A percentile compares a stretch with the other conserved stretches of the same genome.
phyloP scores from a whole-genome alignment of 2,113 vertebrate genomes.

The Apeltes quadracus region DNA sequence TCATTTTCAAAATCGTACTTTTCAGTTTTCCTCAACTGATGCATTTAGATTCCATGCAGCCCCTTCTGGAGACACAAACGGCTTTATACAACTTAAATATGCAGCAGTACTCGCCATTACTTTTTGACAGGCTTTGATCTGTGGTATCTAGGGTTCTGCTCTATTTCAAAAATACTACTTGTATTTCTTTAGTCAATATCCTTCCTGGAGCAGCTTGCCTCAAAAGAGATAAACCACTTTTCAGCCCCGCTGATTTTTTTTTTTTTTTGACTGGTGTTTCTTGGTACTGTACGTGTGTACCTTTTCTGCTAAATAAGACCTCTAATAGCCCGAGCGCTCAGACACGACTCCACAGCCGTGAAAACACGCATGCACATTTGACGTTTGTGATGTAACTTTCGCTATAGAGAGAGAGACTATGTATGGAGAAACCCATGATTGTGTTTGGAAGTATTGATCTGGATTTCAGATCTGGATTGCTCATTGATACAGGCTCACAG shows the following conservation, averaged over 20 bases:
- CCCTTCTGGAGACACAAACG: not conserved
- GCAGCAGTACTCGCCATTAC: not conserved
- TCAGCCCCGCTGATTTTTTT: not conserved
- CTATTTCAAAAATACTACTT: not conserved
- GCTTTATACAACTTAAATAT: not conserved
- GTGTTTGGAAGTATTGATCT: conserved; percentile 39
- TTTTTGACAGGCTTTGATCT: conserved; percentile 14
- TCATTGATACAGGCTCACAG: conserved; percentile 14
- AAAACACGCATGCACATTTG: conserved; percentile 11
- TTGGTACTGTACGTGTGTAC: not conserved
- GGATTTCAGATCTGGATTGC: conserved; percentile 37
- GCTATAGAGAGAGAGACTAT: conserved; percentile 10
- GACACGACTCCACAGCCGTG: conserved; percentile 24
- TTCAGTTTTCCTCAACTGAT: not conserved
- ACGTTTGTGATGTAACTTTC: conserved; percentile 17
- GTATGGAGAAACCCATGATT: not conserved
- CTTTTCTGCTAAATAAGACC: conserved; percentile 9
- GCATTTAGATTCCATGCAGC: not conserved
- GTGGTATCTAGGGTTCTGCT: not conserved
- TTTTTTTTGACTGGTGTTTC: not conserved
- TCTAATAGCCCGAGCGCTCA: conserved; percentile 11
- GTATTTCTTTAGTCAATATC: not conserved
- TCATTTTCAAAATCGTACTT: not conserved
- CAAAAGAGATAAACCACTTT: not conserved
- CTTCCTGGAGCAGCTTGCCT: not conserved